These are phyloP conservation scores for Hormaphis cornu DNA, from an alignment of 1,140 invertebrate species.

Conservation along the genomic window DNA sequence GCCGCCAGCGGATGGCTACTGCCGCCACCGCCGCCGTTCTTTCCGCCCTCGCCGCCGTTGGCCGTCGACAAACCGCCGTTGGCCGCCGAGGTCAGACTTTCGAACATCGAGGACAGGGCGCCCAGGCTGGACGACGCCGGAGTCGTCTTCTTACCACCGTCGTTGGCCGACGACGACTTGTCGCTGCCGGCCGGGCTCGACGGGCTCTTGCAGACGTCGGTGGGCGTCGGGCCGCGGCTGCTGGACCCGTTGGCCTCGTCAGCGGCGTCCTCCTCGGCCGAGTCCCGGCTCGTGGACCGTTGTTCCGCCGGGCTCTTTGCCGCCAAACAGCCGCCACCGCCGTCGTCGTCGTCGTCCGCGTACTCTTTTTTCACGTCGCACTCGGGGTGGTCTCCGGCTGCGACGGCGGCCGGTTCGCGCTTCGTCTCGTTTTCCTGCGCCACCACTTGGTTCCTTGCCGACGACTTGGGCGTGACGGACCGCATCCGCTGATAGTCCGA, in stretches of 20 bases:
- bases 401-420: slow-evolving; percentile 38
- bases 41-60: slow-evolving; percentile 45
- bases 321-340: slow-evolving; percentile 34
- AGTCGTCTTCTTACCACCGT: slow-evolving; percentile 60
- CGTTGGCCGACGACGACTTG: slow-evolving; percentile 53
- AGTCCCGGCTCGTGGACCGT: slow-evolving; percentile 40
- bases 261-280: slow-evolving; percentile 20
- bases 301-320: slow-evolving; percentile 39
- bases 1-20: slow-evolving; percentile 82
- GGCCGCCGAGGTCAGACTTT: slow-evolving; percentile 54
- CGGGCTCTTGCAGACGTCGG: slow-evolving; percentile 47
- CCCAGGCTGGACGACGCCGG: slow-evolving; percentile 64
- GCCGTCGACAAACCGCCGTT: slow-evolving; percentile 40
- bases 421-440: slow-evolving; percentile 49
- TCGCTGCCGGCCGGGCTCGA: slow-evolving; percentile 62
- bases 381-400: background rate
- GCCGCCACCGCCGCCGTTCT: slow-evolving; percentile 51
- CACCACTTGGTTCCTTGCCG: slow-evolving; percentile 46
- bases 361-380: slow-evolving; percentile 34
- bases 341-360: slow-evolving; percentile 9
- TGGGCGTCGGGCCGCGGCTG: slow-evolving; percentile 44
- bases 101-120: slow-evolving; percentile 81
- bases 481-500: slow-evolving; percentile 48
- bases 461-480: slow-evolving; percentile 19
- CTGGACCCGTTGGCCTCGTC: slow-evolving; percentile 34